Base-by-base conservation (phyloP, 1,140 invertebrate genomes). In the Nixonia krombeini region DNA sequence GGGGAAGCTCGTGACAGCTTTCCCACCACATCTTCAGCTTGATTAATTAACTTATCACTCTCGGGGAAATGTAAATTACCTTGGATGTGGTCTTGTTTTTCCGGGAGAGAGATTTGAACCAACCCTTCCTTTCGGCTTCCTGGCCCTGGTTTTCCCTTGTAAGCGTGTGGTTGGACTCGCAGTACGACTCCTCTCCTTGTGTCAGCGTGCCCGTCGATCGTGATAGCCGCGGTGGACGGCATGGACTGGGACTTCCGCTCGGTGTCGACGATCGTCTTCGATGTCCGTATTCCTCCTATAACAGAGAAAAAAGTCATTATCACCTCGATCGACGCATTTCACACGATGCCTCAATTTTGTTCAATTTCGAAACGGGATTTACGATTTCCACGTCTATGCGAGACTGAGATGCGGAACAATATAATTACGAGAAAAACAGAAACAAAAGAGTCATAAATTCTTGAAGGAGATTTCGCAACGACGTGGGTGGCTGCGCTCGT, bases 191-290 rank as follows among this genome's bases (percentile, higher is more conserved):
- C 42, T 80, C 81, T 17, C 78, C 77, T 52, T 80, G 78, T 13
- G 78, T 85, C 13, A 82, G 75, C 23, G 82, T 85, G 18, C 81
- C 82, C 10, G 82, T 82, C 8, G 81, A 84, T 68, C 67, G 77
- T 18, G 80, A 75, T 44, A 83, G 49, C 49, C 81, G 78, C n/a
- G 79, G 56, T 8, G 79, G 75, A 62, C 80, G 74, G 25, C 86
- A 84, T 4, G 87, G 87, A 42, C 86, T 88, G 1, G 91, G 91
- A 71, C 90, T 91, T 62, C 90, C 89, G 78, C 89, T 91, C 18
- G 91, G 91, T 8, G 91, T 92, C 40, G 91, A 91, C 56, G 92
- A 80, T 44, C 91, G 87, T 61, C 91, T 87, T 65, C 91, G 87
- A 76, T 89, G 89, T 65, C 88, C 87, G 66, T 89, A 90, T 41